Percentiles rank a stretch among this genome's conserved stretches.
Conservation (phyloP, 2,797 vertebrate species). For the Sardinella longiceps region DNA sequence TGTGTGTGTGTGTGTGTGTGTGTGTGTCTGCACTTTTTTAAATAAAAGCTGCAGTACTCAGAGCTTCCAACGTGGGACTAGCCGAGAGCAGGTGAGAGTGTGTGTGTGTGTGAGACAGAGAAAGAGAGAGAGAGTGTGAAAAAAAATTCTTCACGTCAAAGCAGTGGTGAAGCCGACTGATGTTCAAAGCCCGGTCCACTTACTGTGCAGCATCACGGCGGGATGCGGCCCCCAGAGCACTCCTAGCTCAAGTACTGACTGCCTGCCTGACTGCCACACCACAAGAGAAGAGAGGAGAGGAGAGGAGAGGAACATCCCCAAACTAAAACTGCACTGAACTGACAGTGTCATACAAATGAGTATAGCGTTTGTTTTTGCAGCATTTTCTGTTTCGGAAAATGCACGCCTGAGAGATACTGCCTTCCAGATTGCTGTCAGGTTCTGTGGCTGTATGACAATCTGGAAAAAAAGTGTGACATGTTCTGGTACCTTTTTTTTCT, state of each 20-base stretch:
- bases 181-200: conserved; percentile 6
- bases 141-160: neutral
- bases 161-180: neutral
- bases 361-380: neutral
- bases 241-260: neutral
- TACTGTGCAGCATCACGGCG: neutral
- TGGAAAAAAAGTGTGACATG: neutral
- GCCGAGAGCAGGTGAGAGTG: too few species aligned
- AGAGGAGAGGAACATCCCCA: neutral
- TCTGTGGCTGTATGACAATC: neutral
- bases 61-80: neutral
- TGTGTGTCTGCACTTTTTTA: neutral
- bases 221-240: neutral
- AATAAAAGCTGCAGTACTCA: neutral
- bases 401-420: neutral
- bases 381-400: neutral
- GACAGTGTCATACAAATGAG: neutral
- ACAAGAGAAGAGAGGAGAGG: neutral
- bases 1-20: neutral
- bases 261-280: too few species aligned
- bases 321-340: neutral
- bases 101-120: too few species aligned
- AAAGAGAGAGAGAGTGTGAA: neutral
- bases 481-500: neutral
- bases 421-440: neutral